Percentiles rank a stretch among this genome's conserved stretches.
These are phyloP conservation scores for Sphaerophoria taeniata DNA, from an alignment of 2,888 invertebrate species.

Conservation along the genomic window DNA sequence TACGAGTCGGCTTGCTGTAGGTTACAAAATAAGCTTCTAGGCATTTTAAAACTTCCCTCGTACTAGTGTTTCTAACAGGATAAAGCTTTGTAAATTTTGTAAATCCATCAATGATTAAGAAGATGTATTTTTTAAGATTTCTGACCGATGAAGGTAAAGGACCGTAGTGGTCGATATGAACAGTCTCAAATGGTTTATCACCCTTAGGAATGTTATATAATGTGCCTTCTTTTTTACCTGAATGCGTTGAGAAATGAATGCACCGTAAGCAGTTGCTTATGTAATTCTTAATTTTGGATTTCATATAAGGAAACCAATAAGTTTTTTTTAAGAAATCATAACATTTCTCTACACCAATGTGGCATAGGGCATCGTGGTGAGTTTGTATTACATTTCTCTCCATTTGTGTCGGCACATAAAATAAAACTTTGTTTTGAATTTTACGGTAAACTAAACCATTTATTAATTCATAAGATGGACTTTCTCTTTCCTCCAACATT, in stretches of 20 bases:
- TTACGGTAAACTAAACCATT: conserved; percentile 14
- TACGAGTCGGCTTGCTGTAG: not conserved
- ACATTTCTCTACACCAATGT: not conserved
- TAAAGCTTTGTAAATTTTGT: not conserved
- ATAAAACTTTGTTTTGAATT: not conserved
- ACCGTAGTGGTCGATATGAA: conserved; percentile 2
- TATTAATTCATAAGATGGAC: not conserved
- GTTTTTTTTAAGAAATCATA: conserved; percentile 16
- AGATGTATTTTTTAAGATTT: not conserved
- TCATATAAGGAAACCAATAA: conserved; percentile 12
- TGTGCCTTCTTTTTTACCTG: not conserved
- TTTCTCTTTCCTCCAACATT: conserved; percentile 8
- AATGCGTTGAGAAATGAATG: not conserved
- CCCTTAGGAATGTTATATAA: conserved; percentile 2
- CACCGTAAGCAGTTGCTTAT: not conserved
- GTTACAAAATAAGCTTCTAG: not conserved
- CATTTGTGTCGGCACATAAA: conserved; percentile 2
- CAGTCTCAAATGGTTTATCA: not conserved
- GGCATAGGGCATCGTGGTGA: conserved; percentile 1
- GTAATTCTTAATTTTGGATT: conserved; percentile 10
- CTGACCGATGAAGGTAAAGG: not conserved
- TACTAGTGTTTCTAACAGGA: not conserved
- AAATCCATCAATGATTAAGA: not conserved
- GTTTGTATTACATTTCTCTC: conserved; percentile 8
- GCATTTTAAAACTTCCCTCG: not conserved